Percentiles rank a stretch among this genome's conserved stretches.
phyloP scores from a whole-genome alignment of 2,113 vertebrate species.

The Onychostruthus taczanowskii region DNA sequence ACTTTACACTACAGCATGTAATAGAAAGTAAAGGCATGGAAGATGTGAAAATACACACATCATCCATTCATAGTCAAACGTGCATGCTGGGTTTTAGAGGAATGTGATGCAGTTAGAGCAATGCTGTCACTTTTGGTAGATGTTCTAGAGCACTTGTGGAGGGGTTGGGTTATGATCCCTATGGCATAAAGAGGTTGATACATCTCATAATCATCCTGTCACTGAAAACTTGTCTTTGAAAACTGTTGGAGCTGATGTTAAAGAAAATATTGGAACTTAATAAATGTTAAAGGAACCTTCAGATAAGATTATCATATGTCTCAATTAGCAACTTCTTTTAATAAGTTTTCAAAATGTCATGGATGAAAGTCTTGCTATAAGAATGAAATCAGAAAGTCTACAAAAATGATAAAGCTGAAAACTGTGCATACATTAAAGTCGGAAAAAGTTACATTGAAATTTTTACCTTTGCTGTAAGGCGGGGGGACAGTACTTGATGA shows the following conservation, averaged over 20 bases:
- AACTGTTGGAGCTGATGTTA: background rate
- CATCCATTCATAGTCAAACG: background rate
- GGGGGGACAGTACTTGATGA: background rate
- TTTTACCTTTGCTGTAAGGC: background rate
- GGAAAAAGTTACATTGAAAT: background rate
- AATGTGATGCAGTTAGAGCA: background rate
- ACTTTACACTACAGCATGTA: background rate
- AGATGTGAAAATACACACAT: background rate
- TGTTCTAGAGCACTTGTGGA: background rate
- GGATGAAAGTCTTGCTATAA: background rate
- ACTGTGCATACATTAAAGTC: background rate
- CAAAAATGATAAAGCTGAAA: background rate
- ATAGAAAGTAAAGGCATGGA: background rate
- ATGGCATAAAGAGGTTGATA: background rate
- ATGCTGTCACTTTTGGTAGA: background rate
- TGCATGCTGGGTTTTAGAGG: background rate
- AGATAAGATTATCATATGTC: background rate
- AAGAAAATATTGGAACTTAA: background rate
- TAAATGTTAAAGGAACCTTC: background rate
- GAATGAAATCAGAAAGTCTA: background rate
- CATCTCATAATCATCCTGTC: background rate
- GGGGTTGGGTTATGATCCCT: background rate
- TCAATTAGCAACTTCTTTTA: background rate
- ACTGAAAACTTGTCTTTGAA: background rate
- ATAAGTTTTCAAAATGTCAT: background rate